Percentiles rank a stretch among this genome's conserved stretches.
phyloP scores from a whole-genome alignment of 2,113 vertebrate species.

The Hemichromis elongatus region DNA sequence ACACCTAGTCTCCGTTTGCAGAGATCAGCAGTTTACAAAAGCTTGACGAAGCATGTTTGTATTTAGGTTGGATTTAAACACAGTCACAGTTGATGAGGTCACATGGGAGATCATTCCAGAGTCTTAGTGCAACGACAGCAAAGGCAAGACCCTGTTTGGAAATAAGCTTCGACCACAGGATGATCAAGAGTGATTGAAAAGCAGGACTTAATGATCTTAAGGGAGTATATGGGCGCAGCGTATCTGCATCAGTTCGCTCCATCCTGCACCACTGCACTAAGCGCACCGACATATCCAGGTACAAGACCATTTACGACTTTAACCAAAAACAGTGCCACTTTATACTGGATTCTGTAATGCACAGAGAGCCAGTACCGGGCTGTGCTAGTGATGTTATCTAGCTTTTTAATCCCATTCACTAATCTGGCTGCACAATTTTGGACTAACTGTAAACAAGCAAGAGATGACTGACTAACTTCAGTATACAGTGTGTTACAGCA shows the following conservation, averaged over 20 bases:
- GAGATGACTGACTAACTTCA: neutral
- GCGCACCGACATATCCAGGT: neutral
- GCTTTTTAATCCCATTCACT: neutral
- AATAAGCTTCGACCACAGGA: neutral
- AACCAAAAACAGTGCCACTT: neutral
- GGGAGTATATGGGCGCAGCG: neutral
- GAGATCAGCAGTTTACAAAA: neutral
- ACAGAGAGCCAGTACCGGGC: neutral
- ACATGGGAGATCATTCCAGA: neutral
- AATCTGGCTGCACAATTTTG: neutral
- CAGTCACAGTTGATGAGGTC: neutral
- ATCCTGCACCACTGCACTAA: neutral
- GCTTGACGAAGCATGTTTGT: neutral
- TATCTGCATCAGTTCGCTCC: neutral
- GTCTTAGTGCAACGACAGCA: neutral
- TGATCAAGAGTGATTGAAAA: neutral
- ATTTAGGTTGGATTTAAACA: neutral
- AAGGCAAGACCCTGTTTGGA: neutral
- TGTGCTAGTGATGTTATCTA: neutral
- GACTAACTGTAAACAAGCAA: neutral
- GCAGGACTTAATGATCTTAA: neutral
- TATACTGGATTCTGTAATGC: neutral
- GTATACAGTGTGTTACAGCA: neutral
- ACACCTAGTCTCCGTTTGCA: neutral
- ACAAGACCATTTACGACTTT: neutral